A percentile compares a stretch with the other conserved stretches of the same genome.
These are phyloP conservation scores for Dromas ardeola DNA, from an alignment of 2,113 vertebrate species.

Conservation along the genomic window DNA sequence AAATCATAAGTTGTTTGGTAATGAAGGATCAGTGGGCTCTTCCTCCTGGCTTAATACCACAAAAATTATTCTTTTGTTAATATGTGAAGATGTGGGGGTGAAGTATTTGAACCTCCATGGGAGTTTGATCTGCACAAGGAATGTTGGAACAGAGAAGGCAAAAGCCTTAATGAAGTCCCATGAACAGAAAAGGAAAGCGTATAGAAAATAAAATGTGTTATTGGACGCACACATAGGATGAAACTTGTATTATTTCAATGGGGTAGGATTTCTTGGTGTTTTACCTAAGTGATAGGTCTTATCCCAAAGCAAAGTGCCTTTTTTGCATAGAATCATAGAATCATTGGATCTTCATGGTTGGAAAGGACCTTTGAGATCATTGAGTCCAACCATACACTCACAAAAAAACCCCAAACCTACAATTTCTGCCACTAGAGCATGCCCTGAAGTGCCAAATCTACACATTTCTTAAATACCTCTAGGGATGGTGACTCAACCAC, in stretches of 20 bases:
- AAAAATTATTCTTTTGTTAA: neutral
- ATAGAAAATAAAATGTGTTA: neutral
- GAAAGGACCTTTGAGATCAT: too few relatives aligned
- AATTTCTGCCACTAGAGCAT: too few relatives aligned
- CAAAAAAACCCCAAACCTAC: too few relatives aligned
- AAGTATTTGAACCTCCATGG: neutral
- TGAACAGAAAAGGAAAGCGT: neutral
- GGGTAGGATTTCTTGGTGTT: neutral
- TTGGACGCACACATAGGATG: neutral
- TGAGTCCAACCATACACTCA: too few relatives aligned
- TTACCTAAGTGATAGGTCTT: neutral
- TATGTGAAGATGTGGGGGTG: neutral
- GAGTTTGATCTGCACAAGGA: neutral
- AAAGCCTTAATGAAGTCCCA: neutral
- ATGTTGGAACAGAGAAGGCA: neutral
- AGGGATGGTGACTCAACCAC: too few relatives aligned
- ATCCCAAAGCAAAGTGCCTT: neutral
- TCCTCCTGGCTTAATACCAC: neutral
- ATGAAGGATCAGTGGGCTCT: neutral
- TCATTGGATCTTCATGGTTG: too few relatives aligned
- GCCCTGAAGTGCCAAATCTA: too few relatives aligned
- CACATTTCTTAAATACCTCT: too few relatives aligned
- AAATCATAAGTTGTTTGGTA: neutral
- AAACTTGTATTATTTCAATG: neutral
- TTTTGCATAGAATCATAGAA: neutral